These are phyloP conservation scores for Neolamprologus tretocephalus DNA, from an alignment of 2,113 vertebrate species.

Conservation along the genomic window DNA sequence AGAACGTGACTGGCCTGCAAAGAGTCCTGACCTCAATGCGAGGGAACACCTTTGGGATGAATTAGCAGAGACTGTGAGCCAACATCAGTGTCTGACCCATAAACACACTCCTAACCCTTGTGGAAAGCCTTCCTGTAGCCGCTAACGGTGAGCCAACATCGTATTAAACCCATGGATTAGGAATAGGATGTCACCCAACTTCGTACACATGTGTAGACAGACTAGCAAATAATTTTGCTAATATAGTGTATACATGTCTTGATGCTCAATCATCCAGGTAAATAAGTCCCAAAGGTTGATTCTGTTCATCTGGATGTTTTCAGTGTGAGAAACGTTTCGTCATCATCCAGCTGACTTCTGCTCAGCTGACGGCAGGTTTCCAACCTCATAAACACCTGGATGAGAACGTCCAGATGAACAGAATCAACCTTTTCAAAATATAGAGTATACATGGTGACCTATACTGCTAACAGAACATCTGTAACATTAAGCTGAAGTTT, in stretches of 20 bases:
- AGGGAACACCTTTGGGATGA: neutral
- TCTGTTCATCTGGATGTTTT: neutral
- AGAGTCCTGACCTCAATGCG: neutral
- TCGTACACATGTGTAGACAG: neutral
- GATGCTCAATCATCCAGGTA: neutral
- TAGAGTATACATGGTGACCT: neutral
- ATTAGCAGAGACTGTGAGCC: neutral
- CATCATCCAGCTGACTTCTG: neutral
- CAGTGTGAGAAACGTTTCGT: neutral
- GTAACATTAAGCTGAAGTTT: neutral
- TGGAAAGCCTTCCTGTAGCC: neutral
- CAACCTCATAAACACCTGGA: neutral
- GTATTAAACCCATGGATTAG: neutral
- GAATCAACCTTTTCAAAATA: rapidly evolving
- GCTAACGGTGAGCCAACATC: neutral
- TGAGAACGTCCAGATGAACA: neutral
- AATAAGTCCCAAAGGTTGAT: neutral
- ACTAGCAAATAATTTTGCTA: neutral
- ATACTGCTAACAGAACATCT: neutral
- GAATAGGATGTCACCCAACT: neutral
- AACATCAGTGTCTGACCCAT: neutral
- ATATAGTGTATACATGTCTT: neutral
- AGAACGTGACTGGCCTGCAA: neutral
- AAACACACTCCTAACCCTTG: neutral
- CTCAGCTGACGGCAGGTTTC: neutral